Evolutionary conservation across 2,888 invertebrate species (phyloP).

Genomic region (Pteria penguin): DNA sequence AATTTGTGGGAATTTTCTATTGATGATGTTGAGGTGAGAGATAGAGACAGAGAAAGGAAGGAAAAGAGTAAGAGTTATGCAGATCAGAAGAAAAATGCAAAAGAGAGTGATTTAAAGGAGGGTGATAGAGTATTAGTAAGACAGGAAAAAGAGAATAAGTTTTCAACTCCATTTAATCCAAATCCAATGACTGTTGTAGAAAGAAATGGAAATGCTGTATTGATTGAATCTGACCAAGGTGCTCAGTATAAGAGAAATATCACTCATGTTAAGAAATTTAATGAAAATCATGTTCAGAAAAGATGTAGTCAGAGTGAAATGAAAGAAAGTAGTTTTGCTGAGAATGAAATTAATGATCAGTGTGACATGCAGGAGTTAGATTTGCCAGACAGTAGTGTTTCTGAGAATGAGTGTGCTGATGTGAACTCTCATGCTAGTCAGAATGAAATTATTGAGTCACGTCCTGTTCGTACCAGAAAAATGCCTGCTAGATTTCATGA

Average conservation of each 20-base stretch:
- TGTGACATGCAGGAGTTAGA: neutral
- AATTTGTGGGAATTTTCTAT: neutral
- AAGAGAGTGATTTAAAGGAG: slow-evolving; percentile 26
- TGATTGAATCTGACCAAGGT: slow-evolving; percentile 21
- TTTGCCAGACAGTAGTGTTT: neutral
- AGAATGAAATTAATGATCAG: neutral
- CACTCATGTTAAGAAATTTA: slow-evolving; percentile 36
- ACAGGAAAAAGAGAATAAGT: slow-evolving; percentile 18
- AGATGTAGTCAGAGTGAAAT: neutral
- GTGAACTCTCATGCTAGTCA: neutral
- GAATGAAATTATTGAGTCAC: neutral
- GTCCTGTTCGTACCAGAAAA: neutral
- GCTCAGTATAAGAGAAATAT: slow-evolving; percentile 27
- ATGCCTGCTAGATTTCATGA: slow-evolving; percentile 10
- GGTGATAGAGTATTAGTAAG: slow-evolving; percentile 33
- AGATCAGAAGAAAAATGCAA: slow-evolving; percentile 35
- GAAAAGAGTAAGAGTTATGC: slow-evolving; percentile 40
- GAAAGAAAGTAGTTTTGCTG: neutral
- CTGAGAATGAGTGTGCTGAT: neutral
- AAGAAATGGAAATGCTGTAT: slow-evolving; percentile 38
- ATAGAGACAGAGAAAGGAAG: slow-evolving; percentile 35
- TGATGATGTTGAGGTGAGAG: slow-evolving; percentile 36
- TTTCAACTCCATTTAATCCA: slow-evolving; percentile 29
- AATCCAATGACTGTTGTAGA: slow-evolving; percentile 19
- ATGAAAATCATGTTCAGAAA: neutral